Percentiles rank a stretch among this genome's conserved stretches.
phyloP scores from a whole-genome alignment of 2,888 invertebrate genomes.

The Eurytoma californica region DNA sequence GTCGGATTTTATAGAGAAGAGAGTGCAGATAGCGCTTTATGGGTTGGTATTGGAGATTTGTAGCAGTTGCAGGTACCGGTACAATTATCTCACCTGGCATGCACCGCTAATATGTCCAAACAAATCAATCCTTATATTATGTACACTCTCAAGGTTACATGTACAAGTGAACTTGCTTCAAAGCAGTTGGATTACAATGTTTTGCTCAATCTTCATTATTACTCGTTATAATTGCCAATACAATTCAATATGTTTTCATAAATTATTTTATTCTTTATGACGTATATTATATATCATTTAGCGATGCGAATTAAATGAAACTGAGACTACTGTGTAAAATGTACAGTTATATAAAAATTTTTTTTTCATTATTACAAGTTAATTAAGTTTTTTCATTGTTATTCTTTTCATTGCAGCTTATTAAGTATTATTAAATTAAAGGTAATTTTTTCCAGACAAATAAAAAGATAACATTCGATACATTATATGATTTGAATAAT shows the following conservation, averaged over 20 bases:
- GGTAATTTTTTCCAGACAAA: slow-evolving; percentile 17
- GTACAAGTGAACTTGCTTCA: too few species aligned
- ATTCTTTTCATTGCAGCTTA: slow-evolving; percentile 12
- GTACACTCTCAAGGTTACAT: too few species aligned
- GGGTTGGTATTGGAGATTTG: neutral
- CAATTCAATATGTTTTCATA: neutral
- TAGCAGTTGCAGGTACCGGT: slow-evolving; percentile 5
- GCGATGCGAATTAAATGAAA: slow-evolving; percentile 9
- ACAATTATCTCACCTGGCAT: neutral
- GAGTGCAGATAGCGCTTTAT: neutral
- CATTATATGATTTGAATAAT: neutral
- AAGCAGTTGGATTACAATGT: neutral
- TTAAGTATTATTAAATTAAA: slow-evolving; percentile 11
- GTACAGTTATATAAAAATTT: slow-evolving; percentile 47
- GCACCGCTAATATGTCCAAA: too few species aligned
- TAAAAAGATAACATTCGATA: neutral
- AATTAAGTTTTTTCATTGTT: slow-evolving; percentile 16
- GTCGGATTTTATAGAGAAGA: neutral
- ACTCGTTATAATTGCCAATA: neutral
- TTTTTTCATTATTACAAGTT: slow-evolving; percentile 19
- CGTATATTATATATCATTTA: neutral
- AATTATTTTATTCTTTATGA: slow-evolving; percentile 4
- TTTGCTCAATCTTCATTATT: neutral
- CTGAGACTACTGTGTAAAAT: slow-evolving; percentile 33
- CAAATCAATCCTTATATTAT: too few species aligned